These are phyloP conservation scores for Tetramorium bicarinatum DNA, from an alignment of 2,888 invertebrate genomes.

Conservation along the genomic window DNA sequence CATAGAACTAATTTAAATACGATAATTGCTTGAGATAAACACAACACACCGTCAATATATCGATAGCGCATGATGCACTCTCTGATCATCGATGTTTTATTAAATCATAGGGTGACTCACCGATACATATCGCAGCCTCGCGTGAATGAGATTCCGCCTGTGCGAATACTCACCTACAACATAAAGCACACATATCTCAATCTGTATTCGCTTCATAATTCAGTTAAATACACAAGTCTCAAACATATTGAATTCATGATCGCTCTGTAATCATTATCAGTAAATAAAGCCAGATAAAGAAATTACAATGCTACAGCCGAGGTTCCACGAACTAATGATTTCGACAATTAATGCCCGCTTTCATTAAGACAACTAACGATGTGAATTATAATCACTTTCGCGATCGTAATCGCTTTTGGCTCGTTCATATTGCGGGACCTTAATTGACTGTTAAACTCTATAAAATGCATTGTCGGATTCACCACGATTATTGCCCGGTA, in stretches of 20 bases:
- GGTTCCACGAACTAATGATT: constrained; percentile 14
- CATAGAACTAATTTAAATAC: constrained; percentile 40
- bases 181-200: constrained; percentile 25
- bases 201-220: constrained; percentile 8
- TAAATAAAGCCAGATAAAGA: neutral
- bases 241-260: neutral
- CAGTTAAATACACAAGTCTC: constrained; percentile 17
- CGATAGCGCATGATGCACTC: neutral
- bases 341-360: constrained; percentile 21
- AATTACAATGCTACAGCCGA: neutral
- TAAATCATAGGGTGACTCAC: constrained; percentile 47
- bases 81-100: constrained; percentile 34
- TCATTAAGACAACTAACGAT: constrained; percentile 10
- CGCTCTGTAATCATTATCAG: neutral
- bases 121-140: constrained; percentile 32
- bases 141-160: constrained; percentile 11
- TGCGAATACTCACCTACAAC: constrained; percentile 41
- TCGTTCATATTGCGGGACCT: constrained; percentile 4
- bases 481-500: constrained; percentile 63
- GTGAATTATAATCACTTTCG: constrained; percentile 38
- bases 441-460: constrained; percentile 44
- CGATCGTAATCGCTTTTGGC: constrained; percentile 40
- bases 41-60: neutral
- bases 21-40: constrained; percentile 29
- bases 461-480: constrained; percentile 65